Evolutionary conservation across 2,113 vertebrate genomes (phyloP).

Genomic region (Cyprinodon variegatus): DNA sequence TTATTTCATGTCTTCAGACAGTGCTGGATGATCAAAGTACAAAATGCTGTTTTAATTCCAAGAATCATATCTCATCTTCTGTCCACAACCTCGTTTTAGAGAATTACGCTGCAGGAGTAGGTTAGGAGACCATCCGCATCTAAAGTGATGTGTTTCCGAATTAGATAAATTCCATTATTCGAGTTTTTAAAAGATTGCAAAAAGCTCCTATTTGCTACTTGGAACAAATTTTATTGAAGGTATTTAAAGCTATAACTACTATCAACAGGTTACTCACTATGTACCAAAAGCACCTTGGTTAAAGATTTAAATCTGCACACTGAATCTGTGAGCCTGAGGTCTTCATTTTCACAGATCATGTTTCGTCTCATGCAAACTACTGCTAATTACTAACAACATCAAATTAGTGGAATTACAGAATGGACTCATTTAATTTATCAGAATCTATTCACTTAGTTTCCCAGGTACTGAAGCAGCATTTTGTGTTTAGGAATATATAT

Average conservation of each 20-base stretch:
- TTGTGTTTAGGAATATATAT: too few species aligned
- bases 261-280: not conserved
- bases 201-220: not conserved
- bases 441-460: not conserved
- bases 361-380: too few species aligned
- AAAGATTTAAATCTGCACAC: not conserved
- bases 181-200: not conserved
- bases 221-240: not conserved
- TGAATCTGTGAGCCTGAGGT: not conserved
- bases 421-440: not conserved
- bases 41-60: conserved; percentile 79
- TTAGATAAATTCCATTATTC: not conserved
- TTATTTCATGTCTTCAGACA: conserved; percentile 66
- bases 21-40: conserved; percentile 73
- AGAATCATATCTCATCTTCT: conserved; percentile 75
- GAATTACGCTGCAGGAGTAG: conserved; percentile 55
- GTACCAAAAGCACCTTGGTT: not conserved
- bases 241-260: not conserved
- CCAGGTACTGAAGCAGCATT: too few species aligned
- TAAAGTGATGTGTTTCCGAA: not conserved
- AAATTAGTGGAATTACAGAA: not conserved
- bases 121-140: not conserved
- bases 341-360: not conserved
- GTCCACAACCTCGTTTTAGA: conserved; percentile 76
- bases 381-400: too few species aligned